Evolutionary conservation across 1,140 invertebrate species (phyloP).

Genomic region (Papilio polytes): DNA sequence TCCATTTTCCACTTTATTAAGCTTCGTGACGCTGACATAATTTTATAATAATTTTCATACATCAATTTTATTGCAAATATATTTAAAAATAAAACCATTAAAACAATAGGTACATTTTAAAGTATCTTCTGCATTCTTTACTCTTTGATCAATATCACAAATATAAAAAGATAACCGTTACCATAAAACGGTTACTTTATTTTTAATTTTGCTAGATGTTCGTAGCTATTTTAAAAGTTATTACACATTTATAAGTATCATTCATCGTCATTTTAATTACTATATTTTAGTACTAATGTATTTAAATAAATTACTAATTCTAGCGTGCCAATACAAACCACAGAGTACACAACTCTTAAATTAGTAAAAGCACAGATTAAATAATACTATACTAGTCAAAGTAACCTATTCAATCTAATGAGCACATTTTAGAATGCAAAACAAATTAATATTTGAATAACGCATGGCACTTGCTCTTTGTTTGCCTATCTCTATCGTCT

Average conservation of each 20-base stretch:
- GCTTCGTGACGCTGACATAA: conserved; percentile 8
- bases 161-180: not conserved
- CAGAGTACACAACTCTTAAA: not conserved
- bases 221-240: not conserved
- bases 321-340: conserved; percentile 2
- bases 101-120: not conserved
- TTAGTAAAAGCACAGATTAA: not conserved
- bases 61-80: not conserved
- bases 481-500: conserved; percentile 72
- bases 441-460: conserved; percentile 33
- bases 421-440: conserved; percentile 13
- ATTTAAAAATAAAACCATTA: not conserved
- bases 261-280: not conserved
- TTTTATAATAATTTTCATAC: not conserved
- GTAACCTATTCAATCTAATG: not conserved
- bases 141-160: not conserved
- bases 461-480: conserved; percentile 55
- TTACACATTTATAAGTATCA: not conserved
- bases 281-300: not conserved
- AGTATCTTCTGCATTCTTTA: not conserved
- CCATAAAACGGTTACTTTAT: not conserved
- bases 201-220: not conserved
- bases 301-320: not conserved
- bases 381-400: not conserved
- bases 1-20: conserved; percentile 33